Conservation (phyloP, 2,888 invertebrate genomes). For the Scaptomyza cyrtandrae region DNA sequence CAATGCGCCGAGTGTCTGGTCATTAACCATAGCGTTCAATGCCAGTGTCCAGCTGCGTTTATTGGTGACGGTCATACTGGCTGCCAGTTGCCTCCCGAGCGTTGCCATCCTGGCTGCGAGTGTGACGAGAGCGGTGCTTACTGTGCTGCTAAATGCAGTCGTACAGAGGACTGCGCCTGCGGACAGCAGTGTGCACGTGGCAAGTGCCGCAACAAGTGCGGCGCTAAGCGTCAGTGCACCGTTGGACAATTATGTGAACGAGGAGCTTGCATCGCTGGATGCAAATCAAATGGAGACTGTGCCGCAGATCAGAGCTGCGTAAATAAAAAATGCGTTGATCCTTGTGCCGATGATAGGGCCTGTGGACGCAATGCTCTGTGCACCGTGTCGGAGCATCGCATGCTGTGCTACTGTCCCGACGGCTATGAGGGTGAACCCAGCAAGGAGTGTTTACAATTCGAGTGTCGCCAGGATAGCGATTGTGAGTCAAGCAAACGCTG, state of each 20-base stretch:
- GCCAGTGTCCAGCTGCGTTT: slow-evolving; percentile 92
- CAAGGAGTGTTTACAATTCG: slow-evolving; percentile 90
- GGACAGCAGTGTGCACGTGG: slow-evolving; percentile 91
- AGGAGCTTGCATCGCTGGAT: slow-evolving; percentile 91
- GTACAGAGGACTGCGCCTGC: slow-evolving; percentile 90
- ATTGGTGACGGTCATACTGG: slow-evolving; percentile 92
- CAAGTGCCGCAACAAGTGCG: slow-evolving; percentile 90
- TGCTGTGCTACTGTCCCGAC: slow-evolving; percentile 94
- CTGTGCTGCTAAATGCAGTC: slow-evolving; percentile 89
- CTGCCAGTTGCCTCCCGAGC: slow-evolving; percentile 89
- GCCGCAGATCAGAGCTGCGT: slow-evolving; percentile 90
- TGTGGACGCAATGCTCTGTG: slow-evolving; percentile 94
- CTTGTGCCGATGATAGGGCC: slow-evolving; percentile 88
- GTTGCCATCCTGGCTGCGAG: slow-evolving; percentile 91
- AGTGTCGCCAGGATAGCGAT: slow-evolving; percentile 91
- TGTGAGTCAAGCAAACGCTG: slow-evolving; percentile 92
- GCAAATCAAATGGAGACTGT: slow-evolving; percentile 92
- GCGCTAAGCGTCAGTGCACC: slow-evolving; percentile 88
- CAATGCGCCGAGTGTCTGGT: slow-evolving; percentile 93
- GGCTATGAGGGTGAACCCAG: slow-evolving; percentile 93
- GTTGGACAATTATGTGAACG: slow-evolving; percentile 91
- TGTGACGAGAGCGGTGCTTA: slow-evolving; percentile 92
- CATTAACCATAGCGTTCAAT: slow-evolving; percentile 93
- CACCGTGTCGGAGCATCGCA: slow-evolving; percentile 91
- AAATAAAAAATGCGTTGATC: slow-evolving; percentile 88